Percentiles rank a stretch among this genome's conserved stretches.
Conservation (phyloP, 1,140 invertebrate genomes). For the Batillaria attramentaria region DNA sequence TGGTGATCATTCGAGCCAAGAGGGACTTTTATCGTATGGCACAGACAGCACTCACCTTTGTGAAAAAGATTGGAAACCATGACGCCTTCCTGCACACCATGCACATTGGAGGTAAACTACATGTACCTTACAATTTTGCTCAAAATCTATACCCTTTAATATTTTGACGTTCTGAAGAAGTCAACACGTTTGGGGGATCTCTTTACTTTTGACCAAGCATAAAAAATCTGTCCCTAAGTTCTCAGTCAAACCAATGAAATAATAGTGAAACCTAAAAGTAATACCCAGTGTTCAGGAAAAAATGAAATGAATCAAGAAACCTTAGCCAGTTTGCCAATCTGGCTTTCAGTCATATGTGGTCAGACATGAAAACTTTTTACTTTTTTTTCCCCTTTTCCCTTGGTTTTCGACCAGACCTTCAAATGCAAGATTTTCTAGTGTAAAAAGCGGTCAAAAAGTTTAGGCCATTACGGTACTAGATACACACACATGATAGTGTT, state of each 20-base stretch:
- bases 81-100: slow-evolving; percentile 42
- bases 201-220: not conserved
- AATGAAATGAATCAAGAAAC: not conserved
- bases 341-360: not conserved
- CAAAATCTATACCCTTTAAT: not conserved
- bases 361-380: not conserved
- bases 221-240: too few relatives aligned
- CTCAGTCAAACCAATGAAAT: too few relatives aligned
- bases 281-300: too few relatives aligned
- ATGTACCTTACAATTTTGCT: not conserved
- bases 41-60: slow-evolving; percentile 44
- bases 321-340: not conserved
- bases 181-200: not conserved
- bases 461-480: not conserved
- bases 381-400: not conserved
- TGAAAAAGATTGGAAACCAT: slow-evolving; percentile 38
- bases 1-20: slow-evolving; percentile 41
- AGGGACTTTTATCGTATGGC: slow-evolving; percentile 41
- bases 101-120: slow-evolving; percentile 44
- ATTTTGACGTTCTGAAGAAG: too few relatives aligned
- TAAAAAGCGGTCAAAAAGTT: too few relatives aligned
- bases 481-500: not conserved
- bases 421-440: too few relatives aligned
- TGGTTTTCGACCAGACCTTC: too few relatives aligned
- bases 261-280: not conserved